These are phyloP conservation scores for Lepetodrilus schrolli DNA, from an alignment of 2,888 invertebrate species.

Conservation along the genomic window DNA sequence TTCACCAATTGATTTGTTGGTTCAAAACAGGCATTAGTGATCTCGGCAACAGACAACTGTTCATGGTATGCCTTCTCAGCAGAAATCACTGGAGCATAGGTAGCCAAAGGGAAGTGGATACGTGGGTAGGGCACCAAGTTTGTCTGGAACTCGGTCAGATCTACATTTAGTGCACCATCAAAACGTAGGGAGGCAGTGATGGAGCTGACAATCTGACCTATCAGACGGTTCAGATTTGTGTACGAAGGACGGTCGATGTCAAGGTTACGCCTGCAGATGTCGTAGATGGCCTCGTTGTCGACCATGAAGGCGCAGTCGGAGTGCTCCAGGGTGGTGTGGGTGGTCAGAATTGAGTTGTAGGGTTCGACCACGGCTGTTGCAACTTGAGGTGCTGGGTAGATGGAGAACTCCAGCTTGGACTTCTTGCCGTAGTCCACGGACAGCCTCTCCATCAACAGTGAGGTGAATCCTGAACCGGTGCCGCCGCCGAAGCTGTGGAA, in stretches of 20 bases:
- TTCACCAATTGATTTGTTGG: no score
- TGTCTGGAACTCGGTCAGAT: conserved; percentile 77
- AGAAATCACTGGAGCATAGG: conserved; percentile 91
- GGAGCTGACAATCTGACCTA: conserved; percentile 85
- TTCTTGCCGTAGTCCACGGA: conserved; percentile 84
- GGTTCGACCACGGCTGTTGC: conserved; percentile 97
- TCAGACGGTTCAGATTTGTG: conserved; percentile 92
- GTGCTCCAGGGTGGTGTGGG: conserved; percentile 92
- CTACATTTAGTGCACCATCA: conserved; percentile 74
- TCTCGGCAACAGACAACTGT: conserved; percentile 79
- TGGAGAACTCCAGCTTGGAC: conserved; percentile 80
- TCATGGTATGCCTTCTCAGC: conserved; percentile 60
- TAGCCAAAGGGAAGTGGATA: conserved; percentile 89
- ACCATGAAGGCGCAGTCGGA: conserved; percentile 97
- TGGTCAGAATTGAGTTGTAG: conserved; percentile 95
- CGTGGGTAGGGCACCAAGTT: conserved; percentile 74
- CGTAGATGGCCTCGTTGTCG: conserved; percentile 92
- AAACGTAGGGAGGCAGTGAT: conserved; percentile 75
- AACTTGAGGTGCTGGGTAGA: no score
- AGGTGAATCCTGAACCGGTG: conserved; percentile 80
- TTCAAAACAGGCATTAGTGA: conserved; percentile 96
- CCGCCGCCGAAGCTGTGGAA: conserved; percentile 68
- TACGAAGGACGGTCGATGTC: conserved; percentile 90
- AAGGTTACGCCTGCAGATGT: conserved; percentile 87
- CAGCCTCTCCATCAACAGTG: conserved; percentile 89